Evolutionary conservation across 2,113 vertebrate genomes (phyloP), one percentile per base, ranked within the genome.

Genomic region (Haemorhous mexicanus): DNA sequence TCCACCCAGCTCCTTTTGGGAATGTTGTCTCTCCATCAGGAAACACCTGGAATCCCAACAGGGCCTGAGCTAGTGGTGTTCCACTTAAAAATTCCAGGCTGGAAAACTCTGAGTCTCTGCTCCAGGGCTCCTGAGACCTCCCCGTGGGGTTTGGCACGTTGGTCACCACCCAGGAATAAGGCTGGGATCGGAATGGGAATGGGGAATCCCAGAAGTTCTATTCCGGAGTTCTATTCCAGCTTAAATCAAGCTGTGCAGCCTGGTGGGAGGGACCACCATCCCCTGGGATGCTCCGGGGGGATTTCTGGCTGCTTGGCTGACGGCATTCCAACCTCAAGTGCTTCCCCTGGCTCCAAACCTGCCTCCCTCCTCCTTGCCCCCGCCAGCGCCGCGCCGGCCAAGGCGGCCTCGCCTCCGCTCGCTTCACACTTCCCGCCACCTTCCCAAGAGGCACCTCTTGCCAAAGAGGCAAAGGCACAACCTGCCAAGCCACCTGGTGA

Each of bases 221-320:
- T 15, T 44, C 47, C 35, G n/a, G n/a, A 75, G 53, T 55, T 0
- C 1, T 9, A 16, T 15, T 44, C 47, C 35, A 15, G 30, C 33
- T 63, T 10, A 2, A 26, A 43, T 28, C 68, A 6, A 91, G 47
- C 22, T 0, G 3, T 33, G 53, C 30, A 30, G 21, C n/a, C 30
- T 2, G 1, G 10, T 1, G 28, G 28, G 64, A 72, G 52, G 30
- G 20, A 52, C 5, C 24, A 19, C 20, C 64, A 16, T 23, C 49
- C 1, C 2, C n/a, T 0, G 6, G 46, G 44, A 67, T 67, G 68
- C 16, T 89, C 41, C 22, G 17, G 33, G 30, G 47, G 27, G 23
- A 23, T 4, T 84, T 80, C 59, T 73, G 93, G 90, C 95, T 93
- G 94, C 94, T 91, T 85, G 94, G 92, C 94, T 89, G 64, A 80